Conservation (phyloP, 1,140 invertebrate species). For the Maconellicoccus hirsutus region DNA sequence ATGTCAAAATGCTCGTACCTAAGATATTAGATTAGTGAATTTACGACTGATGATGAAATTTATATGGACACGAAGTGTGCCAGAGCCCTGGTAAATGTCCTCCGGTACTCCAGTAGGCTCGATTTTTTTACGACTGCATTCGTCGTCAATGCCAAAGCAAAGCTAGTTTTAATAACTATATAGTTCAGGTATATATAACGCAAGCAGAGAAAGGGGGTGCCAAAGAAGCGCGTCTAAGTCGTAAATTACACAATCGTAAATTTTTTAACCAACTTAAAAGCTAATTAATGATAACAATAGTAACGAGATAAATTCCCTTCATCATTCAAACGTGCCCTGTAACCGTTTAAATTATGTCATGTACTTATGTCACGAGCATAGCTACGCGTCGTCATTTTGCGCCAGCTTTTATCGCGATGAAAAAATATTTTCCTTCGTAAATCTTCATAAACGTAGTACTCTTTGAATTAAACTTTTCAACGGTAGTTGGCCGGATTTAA, state of each 20-base stretch:
- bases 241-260: not conserved
- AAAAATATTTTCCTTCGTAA: slow-evolving; percentile 5
- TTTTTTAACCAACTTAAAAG: not conserved
- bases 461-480: not conserved
- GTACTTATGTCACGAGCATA: not conserved
- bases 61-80: not conserved
- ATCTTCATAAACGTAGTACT: not conserved
- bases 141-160: not conserved
- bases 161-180: no score
- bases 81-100: not conserved
- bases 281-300: not conserved
- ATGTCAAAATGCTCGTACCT: not conserved
- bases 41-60: not conserved
- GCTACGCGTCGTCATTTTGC: not conserved
- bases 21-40: not conserved
- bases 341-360: not conserved
- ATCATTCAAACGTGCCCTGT: not conserved
- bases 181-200: no score
- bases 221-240: no score
- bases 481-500: not conserved
- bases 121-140: not conserved
- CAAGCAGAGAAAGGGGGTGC: no score
- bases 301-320: not conserved
- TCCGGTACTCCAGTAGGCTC: not conserved
- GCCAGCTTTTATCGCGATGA: not conserved